Percentiles rank a stretch among this genome's conserved stretches.
phyloP scores from a whole-genome alignment of 2,113 vertebrate species.

The Dinomys branickii region DNA sequence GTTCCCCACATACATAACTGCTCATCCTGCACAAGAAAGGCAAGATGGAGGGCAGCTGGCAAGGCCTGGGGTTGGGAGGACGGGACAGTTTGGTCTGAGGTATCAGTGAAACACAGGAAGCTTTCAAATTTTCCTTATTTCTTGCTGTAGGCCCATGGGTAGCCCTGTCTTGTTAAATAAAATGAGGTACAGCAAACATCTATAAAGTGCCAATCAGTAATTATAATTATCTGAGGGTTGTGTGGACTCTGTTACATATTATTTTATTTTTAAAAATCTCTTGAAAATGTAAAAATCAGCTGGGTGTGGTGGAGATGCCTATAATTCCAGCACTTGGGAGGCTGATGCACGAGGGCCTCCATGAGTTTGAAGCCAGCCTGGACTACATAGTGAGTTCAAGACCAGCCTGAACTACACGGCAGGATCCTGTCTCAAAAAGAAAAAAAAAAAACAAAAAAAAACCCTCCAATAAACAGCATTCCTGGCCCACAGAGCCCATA shows the following conservation, averaged over 20 bases:
- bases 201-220: not conserved
- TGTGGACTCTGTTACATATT: not conserved
- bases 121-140: not conserved
- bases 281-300: not conserved
- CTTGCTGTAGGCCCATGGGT: not conserved
- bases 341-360: not conserved
- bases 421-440: not conserved
- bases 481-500: rapidly evolving
- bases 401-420: not conserved
- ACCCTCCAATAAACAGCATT: no score
- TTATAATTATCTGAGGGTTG: not conserved
- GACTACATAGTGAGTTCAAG: not conserved
- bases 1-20: not conserved
- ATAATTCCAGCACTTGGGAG: not conserved
- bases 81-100: not conserved
- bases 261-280: not conserved
- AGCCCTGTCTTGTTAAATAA: not conserved
- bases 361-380: not conserved
- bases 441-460: not conserved
- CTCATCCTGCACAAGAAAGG: not conserved
- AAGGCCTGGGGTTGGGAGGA: not conserved
- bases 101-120: not conserved
- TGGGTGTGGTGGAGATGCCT: not conserved
- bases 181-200: not conserved
- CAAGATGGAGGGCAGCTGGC: not conserved